These are phyloP conservation scores for Pelagia noctiluca DNA, from an alignment of 30 jellyfish, hydroid and myxozoan species.

Conservation along the genomic window DNA sequence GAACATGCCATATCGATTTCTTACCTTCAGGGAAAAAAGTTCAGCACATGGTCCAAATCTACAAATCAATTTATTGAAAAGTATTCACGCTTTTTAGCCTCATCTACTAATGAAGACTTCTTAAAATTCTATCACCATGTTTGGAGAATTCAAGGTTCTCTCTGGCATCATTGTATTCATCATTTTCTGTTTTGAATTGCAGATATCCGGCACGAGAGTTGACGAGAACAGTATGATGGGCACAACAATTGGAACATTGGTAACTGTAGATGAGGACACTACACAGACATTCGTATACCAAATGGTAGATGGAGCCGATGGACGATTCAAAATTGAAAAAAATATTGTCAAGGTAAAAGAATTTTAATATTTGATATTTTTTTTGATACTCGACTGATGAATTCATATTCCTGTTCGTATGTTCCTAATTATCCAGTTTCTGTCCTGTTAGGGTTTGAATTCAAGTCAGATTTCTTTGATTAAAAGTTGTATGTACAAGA, in stretches of 20 bases:
- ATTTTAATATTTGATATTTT: not conserved
- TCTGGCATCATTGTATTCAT: no score
- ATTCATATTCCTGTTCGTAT: no score
- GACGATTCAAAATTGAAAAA: slow-evolving; percentile 70
- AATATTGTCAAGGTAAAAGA: slow-evolving; percentile 61
- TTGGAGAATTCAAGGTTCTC: no score
- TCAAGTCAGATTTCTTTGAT: not conserved
- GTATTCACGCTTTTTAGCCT: no score
- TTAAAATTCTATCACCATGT: no score
- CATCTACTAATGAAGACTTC: no score
- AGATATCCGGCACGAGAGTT: slow-evolving; percentile 68
- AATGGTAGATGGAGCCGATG: slow-evolving; percentile 67
- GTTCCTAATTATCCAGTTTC: no score
- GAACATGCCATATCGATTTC: no score
- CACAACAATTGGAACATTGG: slow-evolving; percentile 71
- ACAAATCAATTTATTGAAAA: no score
- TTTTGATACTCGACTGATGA: not conserved
- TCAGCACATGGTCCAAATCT: no score
- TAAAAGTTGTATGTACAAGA: not conserved
- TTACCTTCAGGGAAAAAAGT: no score
- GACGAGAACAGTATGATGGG: slow-evolving; percentile 78
- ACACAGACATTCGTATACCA: slow-evolving; percentile 60
- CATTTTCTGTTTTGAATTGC: not conserved
- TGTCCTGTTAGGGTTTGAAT: no score
- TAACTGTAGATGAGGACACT: slow-evolving; percentile 74